A percentile compares a stretch with the other conserved stretches of the same genome.
Evolutionary conservation across 64 coral and sea anemone species (phyloP).

Genomic region (Dendrophyllia cribrosa): DNA sequence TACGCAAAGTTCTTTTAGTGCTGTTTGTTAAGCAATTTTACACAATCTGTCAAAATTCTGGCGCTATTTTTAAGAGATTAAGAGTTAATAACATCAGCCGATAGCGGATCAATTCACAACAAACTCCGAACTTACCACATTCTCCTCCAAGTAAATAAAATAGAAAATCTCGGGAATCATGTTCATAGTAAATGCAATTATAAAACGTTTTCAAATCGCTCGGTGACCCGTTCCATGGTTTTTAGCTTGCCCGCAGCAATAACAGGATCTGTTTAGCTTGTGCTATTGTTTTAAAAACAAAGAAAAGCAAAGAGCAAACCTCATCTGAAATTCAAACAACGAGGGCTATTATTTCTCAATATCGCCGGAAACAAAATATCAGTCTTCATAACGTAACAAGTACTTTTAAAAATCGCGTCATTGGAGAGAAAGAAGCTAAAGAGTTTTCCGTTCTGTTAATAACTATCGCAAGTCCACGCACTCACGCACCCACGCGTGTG

Average conservation of each 20-base stretch:
- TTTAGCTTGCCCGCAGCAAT: background rate
- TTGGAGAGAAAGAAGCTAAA: background rate
- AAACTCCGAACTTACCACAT: background rate
- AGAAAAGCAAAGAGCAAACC: conserved; percentile 1
- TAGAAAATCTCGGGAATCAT: conserved; percentile 77
- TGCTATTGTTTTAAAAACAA: conserved; percentile 48
- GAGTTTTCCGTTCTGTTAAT: no score
- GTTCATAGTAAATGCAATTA: background rate
- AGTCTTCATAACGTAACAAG: background rate
- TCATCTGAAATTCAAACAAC: conserved; percentile 56
- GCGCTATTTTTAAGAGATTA: background rate
- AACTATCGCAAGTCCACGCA: no score
- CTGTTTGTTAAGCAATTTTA: no score
- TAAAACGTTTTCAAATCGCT: background rate
- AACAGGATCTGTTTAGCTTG: conserved; percentile 3
- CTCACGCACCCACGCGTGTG: background rate
- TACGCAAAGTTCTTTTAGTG: no score
- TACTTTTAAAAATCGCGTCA: conserved; percentile 20
- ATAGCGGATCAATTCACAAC: background rate
- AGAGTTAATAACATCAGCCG: background rate
- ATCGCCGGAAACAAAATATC: background rate
- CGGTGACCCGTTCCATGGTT: background rate
- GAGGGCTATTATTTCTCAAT: background rate
- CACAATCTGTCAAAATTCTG: no score
- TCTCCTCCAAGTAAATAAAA: conserved; percentile 79